Base-by-base conservation (phyloP, 2,888 invertebrate genomes). In the Eudemis profundana region DNA sequence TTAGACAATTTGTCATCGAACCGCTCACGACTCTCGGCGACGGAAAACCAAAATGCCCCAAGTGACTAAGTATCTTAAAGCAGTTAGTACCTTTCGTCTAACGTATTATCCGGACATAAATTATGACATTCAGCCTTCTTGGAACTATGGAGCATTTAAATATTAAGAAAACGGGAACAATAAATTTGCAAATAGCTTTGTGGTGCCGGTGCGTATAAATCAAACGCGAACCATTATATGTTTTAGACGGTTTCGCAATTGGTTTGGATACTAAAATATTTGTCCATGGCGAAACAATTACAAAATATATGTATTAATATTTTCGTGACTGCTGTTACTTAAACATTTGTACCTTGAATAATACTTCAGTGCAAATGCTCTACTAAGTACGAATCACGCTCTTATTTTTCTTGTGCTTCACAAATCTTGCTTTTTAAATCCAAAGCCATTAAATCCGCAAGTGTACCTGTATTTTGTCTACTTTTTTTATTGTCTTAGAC, bases 1-100 rank as follows among this genome's bases (percentile, higher is more conserved):
- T 90, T 85, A 82, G 80, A 82, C 74, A 89, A 90, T 90, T 90
- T 90, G 90, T 90, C 91, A 89, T 87, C 81, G 78, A 47, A 47
- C 72, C 67, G 75, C 74, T 75, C 72, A 70, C 75, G 73, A 74
- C 71, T 71, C 70, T 73, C 75, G 78, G 29, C 36, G 19, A 44
- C n/a, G 4, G n/a, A 7, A 36, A 47, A 47, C 12, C 29, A 10
- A 40, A 64, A 60, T 27, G 47, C 8, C 59, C 8, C 50, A 60
- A 15, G 53, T 53, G 15, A 47, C 38, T n/a, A 15, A 1, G 38
- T n/a, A 3, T 15, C 47, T 14, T 14, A 36, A 65, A 23, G 33
- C 12, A 40, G 51, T 51, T 51, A 29, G 38, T 50, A 36, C 59
- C 44, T 65, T 53, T 40, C 19, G 46, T 33, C n/a, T 21, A 44